phyloP scores from a whole-genome alignment of 2,888 invertebrate genomes.

The Acleris laterana region DNA sequence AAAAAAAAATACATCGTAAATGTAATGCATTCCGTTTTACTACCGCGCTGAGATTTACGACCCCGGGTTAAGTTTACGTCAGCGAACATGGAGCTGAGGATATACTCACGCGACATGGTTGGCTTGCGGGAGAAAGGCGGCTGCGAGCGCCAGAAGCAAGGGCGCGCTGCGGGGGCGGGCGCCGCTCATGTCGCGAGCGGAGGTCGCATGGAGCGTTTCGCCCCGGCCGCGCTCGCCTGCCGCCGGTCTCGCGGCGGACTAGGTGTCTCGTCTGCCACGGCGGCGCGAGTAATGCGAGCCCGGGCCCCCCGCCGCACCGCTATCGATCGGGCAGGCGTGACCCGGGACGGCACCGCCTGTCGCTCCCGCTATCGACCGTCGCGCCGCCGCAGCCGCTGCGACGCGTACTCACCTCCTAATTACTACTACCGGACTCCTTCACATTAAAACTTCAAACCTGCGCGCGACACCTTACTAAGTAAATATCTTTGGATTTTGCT shows the following conservation, averaged over 20 bases:
- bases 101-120: slow-evolving; percentile 87
- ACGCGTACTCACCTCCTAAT: slow-evolving; percentile 69
- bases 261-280: slow-evolving; percentile 62
- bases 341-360: slow-evolving; percentile 77
- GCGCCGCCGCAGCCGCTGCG: slow-evolving; percentile 71
- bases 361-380: slow-evolving; percentile 75
- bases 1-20: slow-evolving; percentile 47
- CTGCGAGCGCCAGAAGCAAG: slow-evolving; percentile 85
- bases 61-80: slow-evolving; percentile 34
- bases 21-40: slow-evolving; percentile 54
- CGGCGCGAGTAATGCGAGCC: slow-evolving; percentile 50
- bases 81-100: slow-evolving; percentile 7
- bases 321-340: slow-evolving; percentile 73
- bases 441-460: slow-evolving; percentile 67
- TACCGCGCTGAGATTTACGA: slow-evolving; percentile 53
- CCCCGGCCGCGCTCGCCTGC: slow-evolving; percentile 53
- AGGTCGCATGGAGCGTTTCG: slow-evolving; percentile 73
- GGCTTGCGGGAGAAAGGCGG: slow-evolving; percentile 83
- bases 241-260: slow-evolving; percentile 68
- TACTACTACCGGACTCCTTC: slow-evolving; percentile 61
- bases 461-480: slow-evolving; percentile 53
- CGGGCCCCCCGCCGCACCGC: slow-evolving; percentile 46
- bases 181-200: slow-evolving; percentile 76
- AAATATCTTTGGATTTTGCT: slow-evolving; percentile 47
- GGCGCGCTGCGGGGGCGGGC: slow-evolving; percentile 85